Evolutionary conservation across 2,888 invertebrate genomes (phyloP).

Genomic region (Drosophila cracens): DNA sequence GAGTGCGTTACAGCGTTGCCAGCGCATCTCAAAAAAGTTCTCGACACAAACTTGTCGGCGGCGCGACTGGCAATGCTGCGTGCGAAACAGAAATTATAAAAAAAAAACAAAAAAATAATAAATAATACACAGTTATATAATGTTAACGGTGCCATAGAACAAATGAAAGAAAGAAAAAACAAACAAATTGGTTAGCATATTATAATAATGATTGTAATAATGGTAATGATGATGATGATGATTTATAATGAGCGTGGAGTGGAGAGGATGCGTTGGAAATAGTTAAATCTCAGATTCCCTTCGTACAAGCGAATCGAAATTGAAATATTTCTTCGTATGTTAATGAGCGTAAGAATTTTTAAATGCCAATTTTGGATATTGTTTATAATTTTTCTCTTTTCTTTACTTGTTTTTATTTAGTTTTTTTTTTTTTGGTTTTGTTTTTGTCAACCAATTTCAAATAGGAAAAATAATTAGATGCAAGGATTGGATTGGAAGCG

Average conservation of each 20-base stretch:
- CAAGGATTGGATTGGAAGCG: slow-evolving; percentile 39
- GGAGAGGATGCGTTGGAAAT: slow-evolving; percentile 61
- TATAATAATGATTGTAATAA: slow-evolving; percentile 17
- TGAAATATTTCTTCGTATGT: slow-evolving; percentile 56
- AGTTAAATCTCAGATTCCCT: slow-evolving; percentile 47
- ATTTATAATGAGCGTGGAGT: slow-evolving; percentile 59
- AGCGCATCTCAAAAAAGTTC: slow-evolving; percentile 22
- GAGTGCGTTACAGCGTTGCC: slow-evolving; percentile 47
- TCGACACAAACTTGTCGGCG: slow-evolving; percentile 22
- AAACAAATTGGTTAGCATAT: slow-evolving; percentile 10
- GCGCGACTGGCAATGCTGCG: slow-evolving; percentile 34
- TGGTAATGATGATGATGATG: slow-evolving; percentile 20
- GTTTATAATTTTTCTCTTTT: slow-evolving; percentile 14
- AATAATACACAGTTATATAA: background rate
- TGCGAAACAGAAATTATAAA: slow-evolving; percentile 13
- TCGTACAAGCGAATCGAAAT: slow-evolving; percentile 29
- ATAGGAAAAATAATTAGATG: slow-evolving; percentile 9
- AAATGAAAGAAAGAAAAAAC: slow-evolving; percentile 10
- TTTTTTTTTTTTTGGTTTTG: background rate
- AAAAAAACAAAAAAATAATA: background rate
- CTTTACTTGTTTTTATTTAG: background rate
- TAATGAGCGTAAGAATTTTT: slow-evolving; percentile 52
- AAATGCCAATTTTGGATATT: slow-evolving; percentile 46
- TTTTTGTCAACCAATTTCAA: slow-evolving; percentile 26
- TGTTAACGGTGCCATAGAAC: slow-evolving; percentile 21